Base-by-base conservation (phyloP, 1,140 invertebrate species). In the Lerema accius region DNA sequence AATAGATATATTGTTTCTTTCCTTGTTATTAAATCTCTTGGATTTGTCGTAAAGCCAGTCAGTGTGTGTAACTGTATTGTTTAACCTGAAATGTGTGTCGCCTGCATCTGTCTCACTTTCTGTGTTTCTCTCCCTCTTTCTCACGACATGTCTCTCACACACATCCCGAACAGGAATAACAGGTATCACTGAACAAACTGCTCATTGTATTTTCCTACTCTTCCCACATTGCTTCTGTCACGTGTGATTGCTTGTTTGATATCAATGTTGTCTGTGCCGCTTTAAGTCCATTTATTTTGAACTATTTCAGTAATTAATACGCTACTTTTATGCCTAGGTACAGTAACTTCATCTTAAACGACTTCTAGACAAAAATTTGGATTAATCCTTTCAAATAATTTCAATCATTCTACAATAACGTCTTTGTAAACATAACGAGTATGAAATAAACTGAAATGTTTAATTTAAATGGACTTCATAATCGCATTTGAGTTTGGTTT, bases 31-130 rank as follows among this genome's bases (percentile, higher is more conserved):
- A 43, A 45, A n/a, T 58, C 42, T 35, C 16, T 59, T 59, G 55
- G 40, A 59, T 64, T 39, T 51, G 37, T 55, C 28, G 43, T 39
- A 14, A 17, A 50, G 46, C 61, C 51, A 10, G n/a, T 59, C 55
- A 46, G 19, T 59, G 53, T 56, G 15, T 16, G 55, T 59, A 59
- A 59, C 26, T 10, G 50, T 53, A n/a, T 17, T 55, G 19, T 53
- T 59, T 46, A 43, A 59, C 55, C 55, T 26, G 60, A 75, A 80
- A 69, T 86, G 71, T 86, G 79, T 89, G 85, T 84, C 63, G 85
- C 81, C 86, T 90, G 86, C 84, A 71, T 90, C 82, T 90, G 77
- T 90, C 85, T 90, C 85, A 90, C 85, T 88, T 74, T 89, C 77
- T 88, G 80, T 90, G 83, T 90, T 89, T 90, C 86, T 90, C 70